Percentiles rank a stretch among this genome's conserved stretches.
Conservation (phyloP, 2,888 invertebrate genomes). For the Eudasyphora cyanicolor region DNA sequence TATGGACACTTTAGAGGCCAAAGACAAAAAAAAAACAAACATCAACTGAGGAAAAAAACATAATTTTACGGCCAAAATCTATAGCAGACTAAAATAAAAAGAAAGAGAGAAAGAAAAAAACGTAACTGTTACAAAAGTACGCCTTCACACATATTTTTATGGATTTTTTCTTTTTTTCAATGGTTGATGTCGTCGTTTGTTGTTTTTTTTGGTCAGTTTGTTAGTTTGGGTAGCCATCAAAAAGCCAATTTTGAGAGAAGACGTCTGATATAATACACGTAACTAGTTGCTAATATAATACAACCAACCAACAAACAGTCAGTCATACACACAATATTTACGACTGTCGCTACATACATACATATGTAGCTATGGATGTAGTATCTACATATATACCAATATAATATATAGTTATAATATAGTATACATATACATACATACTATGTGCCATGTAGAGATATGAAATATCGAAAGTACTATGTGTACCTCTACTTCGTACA, state of each 20-base stretch:
- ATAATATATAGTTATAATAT: no score
- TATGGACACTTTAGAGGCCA: not conserved
- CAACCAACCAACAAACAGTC: conserved; percentile 9
- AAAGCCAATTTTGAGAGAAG: conserved; percentile 12
- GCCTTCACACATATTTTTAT: conserved; percentile 60
- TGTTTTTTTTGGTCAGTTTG: no score
- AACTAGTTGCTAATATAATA: conserved; percentile 57
- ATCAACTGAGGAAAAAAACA: not conserved
- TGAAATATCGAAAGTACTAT: not conserved
- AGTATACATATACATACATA: no score
- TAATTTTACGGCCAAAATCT: not conserved
- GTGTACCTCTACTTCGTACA: not conserved
- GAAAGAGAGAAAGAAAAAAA: not conserved
- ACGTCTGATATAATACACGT: conserved; percentile 46
- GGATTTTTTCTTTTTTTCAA: not conserved
- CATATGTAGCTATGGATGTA: not conserved
- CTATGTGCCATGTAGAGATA: not conserved
- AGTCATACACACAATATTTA: conserved; percentile 5
- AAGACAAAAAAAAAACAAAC: not conserved
- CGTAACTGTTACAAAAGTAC: conserved; percentile 50
- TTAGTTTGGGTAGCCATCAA: conserved; percentile 26
- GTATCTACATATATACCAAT: no score
- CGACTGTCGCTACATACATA: not conserved
- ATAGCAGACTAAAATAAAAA: not conserved
- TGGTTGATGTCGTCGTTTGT: conserved; percentile 28